Evolutionary conservation across 2,797 vertebrate genomes (phyloP).

Genomic region (Sebastolobus alascanus): DNA sequence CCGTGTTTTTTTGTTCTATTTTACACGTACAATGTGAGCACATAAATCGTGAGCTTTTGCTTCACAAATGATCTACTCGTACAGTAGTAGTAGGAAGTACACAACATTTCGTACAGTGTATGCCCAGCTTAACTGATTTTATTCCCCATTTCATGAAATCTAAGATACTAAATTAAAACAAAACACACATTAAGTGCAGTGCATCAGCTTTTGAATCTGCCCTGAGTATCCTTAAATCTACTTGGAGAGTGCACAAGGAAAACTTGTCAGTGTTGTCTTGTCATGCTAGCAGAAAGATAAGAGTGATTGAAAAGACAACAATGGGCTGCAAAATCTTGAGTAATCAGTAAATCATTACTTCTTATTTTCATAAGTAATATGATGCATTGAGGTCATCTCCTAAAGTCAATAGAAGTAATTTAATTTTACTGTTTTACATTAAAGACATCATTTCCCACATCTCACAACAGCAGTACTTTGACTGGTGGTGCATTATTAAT

Average conservation of each 20-base stretch:
- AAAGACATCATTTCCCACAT: slow-evolving; percentile 43
- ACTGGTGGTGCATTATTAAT: slow-evolving; percentile 50
- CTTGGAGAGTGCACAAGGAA: neutral
- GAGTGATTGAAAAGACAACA: neutral
- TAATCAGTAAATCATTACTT: neutral
- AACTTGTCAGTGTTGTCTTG: neutral
- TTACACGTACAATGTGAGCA: too few species aligned
- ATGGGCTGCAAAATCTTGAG: neutral
- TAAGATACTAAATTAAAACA: neutral
- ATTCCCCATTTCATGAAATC: neutral
- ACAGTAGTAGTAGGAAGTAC: too few species aligned
- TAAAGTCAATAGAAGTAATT: slow-evolving; percentile 38
- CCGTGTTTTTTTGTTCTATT: too few species aligned
- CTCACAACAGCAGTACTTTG: slow-evolving; percentile 44
- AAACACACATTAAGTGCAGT: neutral
- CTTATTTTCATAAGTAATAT: slow-evolving; percentile 16
- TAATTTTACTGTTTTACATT: slow-evolving; percentile 40
- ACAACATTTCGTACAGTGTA: too few species aligned
- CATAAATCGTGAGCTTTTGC: too few species aligned
- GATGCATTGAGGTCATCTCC: slow-evolving; percentile 32
- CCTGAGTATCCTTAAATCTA: neutral
- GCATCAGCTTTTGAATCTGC: neutral
- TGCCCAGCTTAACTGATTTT: neutral
- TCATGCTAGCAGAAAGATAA: neutral
- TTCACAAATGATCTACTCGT: too few species aligned